Percentiles rank a stretch among this genome's conserved stretches.
Conservation (phyloP, 2,113 vertebrate genomes). For the Rallus limicola region DNA sequence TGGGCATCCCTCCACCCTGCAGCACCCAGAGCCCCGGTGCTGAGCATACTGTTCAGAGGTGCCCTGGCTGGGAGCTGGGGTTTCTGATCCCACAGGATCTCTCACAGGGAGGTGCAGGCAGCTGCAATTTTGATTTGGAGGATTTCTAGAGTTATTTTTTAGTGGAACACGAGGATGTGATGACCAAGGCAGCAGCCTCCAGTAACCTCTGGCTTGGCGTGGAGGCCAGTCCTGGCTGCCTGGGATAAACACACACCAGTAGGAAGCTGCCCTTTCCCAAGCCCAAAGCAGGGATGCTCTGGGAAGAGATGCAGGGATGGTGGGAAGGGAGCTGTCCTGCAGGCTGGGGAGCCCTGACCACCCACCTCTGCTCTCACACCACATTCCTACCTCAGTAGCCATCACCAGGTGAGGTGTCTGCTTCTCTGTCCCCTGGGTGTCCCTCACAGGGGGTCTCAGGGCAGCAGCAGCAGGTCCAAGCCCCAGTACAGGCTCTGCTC, state of each 20-base stretch:
- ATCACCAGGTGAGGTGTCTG: background rate
- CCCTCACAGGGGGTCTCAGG: rapidly evolving
- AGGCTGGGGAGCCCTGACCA: background rate
- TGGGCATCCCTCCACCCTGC: rapidly evolving
- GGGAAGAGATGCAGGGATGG: background rate
- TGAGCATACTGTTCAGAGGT: background rate
- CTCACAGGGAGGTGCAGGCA: background rate
- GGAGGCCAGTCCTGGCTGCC: conserved; percentile 3
- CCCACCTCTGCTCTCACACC: background rate
- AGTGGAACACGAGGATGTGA: conserved; percentile 30
- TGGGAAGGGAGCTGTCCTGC: background rate
- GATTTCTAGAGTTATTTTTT: background rate
- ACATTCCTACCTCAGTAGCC: rapidly evolving
- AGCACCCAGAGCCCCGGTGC: rapidly evolving
- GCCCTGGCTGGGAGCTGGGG: background rate
- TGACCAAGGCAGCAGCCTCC: conserved; percentile 27
- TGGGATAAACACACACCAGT: conserved; percentile 14
- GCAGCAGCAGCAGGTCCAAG: background rate
- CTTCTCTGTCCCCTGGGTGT: background rate
- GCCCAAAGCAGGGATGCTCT: background rate
- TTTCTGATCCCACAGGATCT: background rate
- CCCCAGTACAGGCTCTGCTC: background rate
- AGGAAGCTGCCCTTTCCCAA: background rate
- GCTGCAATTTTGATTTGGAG: background rate
- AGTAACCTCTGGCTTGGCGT: conserved; percentile 32